Conservation (phyloP, 2,888 invertebrate genomes). For the Clostera curtula region DNA sequence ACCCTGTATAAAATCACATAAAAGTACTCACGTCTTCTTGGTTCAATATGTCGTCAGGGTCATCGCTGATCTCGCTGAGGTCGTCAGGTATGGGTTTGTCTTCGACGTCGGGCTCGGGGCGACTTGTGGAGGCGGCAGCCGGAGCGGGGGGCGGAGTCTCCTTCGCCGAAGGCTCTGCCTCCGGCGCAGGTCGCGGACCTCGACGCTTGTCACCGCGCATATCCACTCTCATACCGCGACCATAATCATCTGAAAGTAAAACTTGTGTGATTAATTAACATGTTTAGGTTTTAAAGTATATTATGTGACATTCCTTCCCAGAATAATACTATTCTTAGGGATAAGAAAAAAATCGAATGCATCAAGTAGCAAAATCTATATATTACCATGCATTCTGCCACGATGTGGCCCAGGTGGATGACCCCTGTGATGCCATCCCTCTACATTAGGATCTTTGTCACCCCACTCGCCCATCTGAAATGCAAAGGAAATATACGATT, state of each 20-base stretch:
- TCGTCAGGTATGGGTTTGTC: constrained; percentile 78
- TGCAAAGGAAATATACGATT: constrained; percentile 5
- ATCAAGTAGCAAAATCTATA: too few species aligned
- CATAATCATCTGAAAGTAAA: constrained; percentile 48
- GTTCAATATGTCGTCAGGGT: constrained; percentile 90
- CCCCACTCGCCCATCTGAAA: constrained; percentile 69
- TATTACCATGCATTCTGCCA: constrained; percentile 58
- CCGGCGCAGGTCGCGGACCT: constrained; percentile 48
- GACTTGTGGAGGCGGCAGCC: constrained; percentile 34
- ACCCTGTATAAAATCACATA: constrained; percentile 2
- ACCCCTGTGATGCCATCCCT: constrained; percentile 67
- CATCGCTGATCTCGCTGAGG: constrained; percentile 91
- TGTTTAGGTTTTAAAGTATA: not conserved
- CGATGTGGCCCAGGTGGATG: constrained; percentile 65
- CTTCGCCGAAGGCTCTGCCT: constrained; percentile 37
- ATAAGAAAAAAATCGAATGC: too few species aligned
- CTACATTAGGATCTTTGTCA: constrained; percentile 66
- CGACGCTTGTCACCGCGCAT: constrained; percentile 53
- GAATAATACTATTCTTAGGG: too few species aligned
- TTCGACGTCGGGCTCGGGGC: constrained; percentile 59
- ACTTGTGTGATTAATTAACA: not conserved
- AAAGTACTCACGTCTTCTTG: constrained; percentile 77
- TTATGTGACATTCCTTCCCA: not conserved
- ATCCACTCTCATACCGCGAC: constrained; percentile 59
- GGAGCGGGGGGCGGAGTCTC: constrained; percentile 48